phyloP scores from a whole-genome alignment of 2,113 vertebrate species.

The Anhinga rufa region DNA sequence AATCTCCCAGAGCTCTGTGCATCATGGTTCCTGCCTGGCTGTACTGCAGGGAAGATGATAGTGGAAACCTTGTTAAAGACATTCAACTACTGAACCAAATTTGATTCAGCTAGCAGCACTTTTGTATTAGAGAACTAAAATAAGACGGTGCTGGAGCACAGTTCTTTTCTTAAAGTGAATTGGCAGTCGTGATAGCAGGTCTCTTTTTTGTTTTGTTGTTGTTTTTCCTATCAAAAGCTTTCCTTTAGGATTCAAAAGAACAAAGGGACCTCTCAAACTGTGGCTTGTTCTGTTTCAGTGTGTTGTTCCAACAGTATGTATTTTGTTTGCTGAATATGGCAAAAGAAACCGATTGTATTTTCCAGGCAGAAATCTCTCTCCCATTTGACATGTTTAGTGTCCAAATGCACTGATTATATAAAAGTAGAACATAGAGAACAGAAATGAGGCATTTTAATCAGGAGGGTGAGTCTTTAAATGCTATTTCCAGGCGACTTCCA shows the following conservation, averaged over 20 bases:
- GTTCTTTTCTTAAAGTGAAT: background rate
- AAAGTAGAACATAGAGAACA: background rate
- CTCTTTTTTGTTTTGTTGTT: background rate
- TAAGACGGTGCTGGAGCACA: background rate
- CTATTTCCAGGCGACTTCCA: background rate
- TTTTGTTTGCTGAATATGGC: background rate
- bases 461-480: background rate
- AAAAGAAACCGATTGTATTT: background rate
- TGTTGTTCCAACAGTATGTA: background rate
- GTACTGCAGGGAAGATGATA: background rate
- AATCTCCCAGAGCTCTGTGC: background rate
- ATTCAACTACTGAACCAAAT: background rate
- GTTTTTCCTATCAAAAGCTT: background rate
- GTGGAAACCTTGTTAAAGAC: background rate
- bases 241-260: constrained; percentile 1
- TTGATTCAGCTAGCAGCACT: background rate
- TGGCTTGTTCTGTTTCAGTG: background rate
- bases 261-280: background rate
- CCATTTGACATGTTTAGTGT: background rate
- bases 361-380: background rate
- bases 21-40: background rate
- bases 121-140: background rate
- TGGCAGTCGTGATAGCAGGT: background rate
- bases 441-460: background rate
- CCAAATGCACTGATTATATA: background rate